Conservation (phyloP, 2,888 invertebrate species). For the Drosophila affinis region DNA sequence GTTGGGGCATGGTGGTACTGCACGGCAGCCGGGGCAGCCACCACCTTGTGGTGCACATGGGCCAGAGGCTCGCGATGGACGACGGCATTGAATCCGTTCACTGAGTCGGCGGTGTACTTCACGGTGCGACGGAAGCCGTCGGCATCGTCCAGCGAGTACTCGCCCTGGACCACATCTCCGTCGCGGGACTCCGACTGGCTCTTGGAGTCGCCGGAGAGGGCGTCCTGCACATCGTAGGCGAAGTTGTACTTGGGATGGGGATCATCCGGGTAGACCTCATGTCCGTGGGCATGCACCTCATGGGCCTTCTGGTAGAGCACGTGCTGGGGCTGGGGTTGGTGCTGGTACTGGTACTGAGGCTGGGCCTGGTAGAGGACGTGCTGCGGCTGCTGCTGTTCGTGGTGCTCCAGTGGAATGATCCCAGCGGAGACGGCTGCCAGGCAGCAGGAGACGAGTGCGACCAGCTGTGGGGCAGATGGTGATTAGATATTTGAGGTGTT, state of each 20-base stretch:
- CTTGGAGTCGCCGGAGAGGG: conserved; percentile 82
- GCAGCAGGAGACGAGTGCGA: conserved; percentile 66
- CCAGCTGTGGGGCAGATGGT: conserved; percentile 53
- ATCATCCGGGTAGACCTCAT: conserved; percentile 77
- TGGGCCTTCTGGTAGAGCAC: conserved; percentile 73
- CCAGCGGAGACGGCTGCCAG: conserved; percentile 70
- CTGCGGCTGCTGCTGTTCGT: conserved; percentile 57
- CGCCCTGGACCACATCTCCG: conserved; percentile 83
- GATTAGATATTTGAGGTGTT: background rate
- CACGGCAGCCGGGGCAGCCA: conserved; percentile 55
- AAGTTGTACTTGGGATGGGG: conserved; percentile 82
- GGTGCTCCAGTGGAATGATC: conserved; percentile 71
- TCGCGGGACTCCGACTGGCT: conserved; percentile 82
- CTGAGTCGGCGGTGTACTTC: conserved; percentile 82
- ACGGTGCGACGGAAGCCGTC: conserved; percentile 83
- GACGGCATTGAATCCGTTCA: conserved; percentile 83
- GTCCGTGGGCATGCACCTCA: conserved; percentile 64
- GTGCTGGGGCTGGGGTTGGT: conserved; percentile 64
- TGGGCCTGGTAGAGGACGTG: conserved; percentile 36
- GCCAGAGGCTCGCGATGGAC: conserved; percentile 80
- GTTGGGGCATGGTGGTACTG: conserved; percentile 71
- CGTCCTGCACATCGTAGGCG: conserved; percentile 82
- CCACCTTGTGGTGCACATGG: conserved; percentile 65
- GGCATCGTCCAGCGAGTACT: conserved; percentile 83
- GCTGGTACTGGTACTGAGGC: conserved; percentile 46